Conservation (phyloP, 2,888 invertebrate species). For the Eledone cirrhosa region DNA sequence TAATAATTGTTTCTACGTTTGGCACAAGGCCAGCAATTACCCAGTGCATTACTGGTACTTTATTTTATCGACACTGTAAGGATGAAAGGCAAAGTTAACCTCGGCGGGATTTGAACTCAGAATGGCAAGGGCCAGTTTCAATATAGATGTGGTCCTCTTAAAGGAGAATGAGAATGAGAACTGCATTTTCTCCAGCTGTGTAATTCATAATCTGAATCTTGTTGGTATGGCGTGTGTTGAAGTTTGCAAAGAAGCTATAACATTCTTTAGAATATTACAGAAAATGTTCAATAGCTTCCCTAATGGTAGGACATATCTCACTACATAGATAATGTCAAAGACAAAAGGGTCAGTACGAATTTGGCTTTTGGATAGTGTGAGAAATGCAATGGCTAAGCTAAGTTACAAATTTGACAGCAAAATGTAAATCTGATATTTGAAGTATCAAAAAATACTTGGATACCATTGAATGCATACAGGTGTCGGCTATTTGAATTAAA, state of each 20-base stretch:
- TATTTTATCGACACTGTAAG: too few species aligned
- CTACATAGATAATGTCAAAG: neutral
- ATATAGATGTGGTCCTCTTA: neutral
- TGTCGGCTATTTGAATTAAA: neutral
- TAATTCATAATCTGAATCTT: neutral
- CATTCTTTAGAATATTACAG: neutral
- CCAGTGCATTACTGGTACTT: too few species aligned
- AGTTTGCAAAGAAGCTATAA: neutral
- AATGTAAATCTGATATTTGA: neutral
- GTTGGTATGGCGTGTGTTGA: neutral
- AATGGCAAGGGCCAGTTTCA: neutral
- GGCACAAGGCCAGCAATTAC: too few species aligned
- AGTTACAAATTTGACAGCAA: neutral
- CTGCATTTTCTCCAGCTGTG: neutral
- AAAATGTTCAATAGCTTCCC: neutral
- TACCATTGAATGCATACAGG: neutral
- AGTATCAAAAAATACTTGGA: too few species aligned
- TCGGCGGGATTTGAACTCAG: too few species aligned
- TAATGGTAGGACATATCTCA: neutral
- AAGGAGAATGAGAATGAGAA: conserved; percentile 6
- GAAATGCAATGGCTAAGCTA: neutral
- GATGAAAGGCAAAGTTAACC: too few species aligned
- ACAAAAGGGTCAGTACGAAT: neutral
- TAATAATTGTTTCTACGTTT: too few species aligned
- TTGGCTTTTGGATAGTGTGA: neutral